Evolutionary conservation across 2,797 vertebrate species (phyloP).

Genomic region (Syngnathus acus): DNA sequence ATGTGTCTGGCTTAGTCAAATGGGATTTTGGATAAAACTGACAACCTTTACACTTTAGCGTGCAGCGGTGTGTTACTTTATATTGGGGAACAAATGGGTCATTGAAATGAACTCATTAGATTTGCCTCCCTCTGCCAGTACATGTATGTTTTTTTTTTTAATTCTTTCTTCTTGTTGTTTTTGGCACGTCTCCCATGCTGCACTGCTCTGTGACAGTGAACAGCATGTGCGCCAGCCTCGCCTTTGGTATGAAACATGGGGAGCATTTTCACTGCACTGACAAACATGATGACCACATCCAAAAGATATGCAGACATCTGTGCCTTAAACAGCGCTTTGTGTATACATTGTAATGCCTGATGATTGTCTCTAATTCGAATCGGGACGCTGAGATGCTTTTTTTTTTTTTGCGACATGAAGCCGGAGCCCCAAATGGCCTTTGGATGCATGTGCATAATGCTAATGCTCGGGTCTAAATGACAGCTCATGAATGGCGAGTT

Average conservation of each 20-base stretch:
- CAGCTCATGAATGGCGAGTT: slow-evolving; percentile 19
- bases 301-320: slow-evolving; percentile 28
- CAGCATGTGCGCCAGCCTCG: slow-evolving; percentile 43
- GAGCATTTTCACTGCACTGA: slow-evolving; percentile 27
- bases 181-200: slow-evolving; percentile 28
- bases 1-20: neutral
- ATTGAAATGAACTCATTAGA: neutral
- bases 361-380: neutral
- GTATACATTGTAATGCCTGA: neutral
- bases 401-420: neutral
- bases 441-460: slow-evolving; percentile 8
- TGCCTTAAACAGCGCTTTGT: neutral
- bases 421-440: slow-evolving; percentile 3
- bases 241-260: slow-evolving; percentile 53
- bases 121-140: neutral
- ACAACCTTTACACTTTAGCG: neutral
- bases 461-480: slow-evolving; percentile 21
- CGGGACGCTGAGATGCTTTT: neutral
- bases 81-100: neutral
- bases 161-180: neutral
- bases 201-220: slow-evolving; percentile 39
- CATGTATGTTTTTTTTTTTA: neutral
- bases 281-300: slow-evolving; percentile 36
- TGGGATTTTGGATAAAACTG: neutral
- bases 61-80: neutral